phyloP scores from a whole-genome alignment of 1,140 invertebrate genomes.

The Megathymus violae region DNA sequence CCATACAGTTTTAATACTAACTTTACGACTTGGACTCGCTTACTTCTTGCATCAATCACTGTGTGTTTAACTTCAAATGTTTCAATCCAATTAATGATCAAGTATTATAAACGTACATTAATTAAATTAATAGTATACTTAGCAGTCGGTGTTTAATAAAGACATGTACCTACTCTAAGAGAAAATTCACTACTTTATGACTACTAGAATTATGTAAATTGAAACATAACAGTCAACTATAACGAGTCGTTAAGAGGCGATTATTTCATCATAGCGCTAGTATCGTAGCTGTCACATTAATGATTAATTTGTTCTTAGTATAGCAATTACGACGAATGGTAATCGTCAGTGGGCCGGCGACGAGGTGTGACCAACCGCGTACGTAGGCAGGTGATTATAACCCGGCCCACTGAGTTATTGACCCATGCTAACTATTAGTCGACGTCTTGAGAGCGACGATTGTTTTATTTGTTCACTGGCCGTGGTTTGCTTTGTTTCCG shows the following conservation, averaged over 20 bases:
- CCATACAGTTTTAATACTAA: constrained; percentile 24
- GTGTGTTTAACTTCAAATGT: not conserved
- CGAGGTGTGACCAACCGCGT: constrained; percentile 64
- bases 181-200: constrained; percentile 36
- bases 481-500: constrained; percentile 7
- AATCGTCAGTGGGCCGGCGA: constrained; percentile 48
- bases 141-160: constrained; percentile 10
- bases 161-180: constrained; percentile 9
- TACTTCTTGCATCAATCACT: not conserved
- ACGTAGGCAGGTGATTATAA: constrained; percentile 53
- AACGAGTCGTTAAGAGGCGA: constrained; percentile 48
- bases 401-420: constrained; percentile 59
- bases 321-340: constrained; percentile 70
- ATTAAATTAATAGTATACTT: constrained; percentile 14
- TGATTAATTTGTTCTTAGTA: constrained; percentile 75
- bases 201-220: constrained; percentile 48
- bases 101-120: constrained; percentile 6
- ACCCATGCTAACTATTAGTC: constrained; percentile 67
- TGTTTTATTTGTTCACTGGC: constrained; percentile 14
- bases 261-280: constrained; percentile 62
- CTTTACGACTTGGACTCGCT: constrained; percentile 23
- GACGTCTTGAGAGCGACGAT: constrained; percentile 54
- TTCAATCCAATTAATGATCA: not conserved
- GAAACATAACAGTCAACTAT: constrained; percentile 49
- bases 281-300: constrained; percentile 68